These are phyloP conservation scores for Hydra vulgaris DNA, from an alignment of 30 jellyfish, hydroid and myxozoan genomes.

Conservation along the genomic window DNA sequence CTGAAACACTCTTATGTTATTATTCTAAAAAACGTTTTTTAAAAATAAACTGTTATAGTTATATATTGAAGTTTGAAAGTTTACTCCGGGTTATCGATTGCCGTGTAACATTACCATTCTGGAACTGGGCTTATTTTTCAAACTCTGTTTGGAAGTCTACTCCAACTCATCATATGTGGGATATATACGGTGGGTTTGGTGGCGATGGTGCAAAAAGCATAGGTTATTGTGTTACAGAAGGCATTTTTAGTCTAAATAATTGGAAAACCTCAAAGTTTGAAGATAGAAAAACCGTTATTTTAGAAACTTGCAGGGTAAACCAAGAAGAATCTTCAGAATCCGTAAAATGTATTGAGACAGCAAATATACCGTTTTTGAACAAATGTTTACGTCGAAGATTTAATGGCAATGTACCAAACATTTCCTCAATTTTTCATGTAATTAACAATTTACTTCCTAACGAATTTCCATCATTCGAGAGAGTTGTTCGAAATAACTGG, in stretches of 20 bases:
- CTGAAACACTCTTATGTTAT: too few relatives aligned
- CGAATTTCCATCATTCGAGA: conserved; percentile 35
- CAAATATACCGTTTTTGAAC: background rate
- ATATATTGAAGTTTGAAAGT: conserved; percentile 51
- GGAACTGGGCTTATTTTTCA: conserved; percentile 87
- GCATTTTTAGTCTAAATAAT: conserved; percentile 46
- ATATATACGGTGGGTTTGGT: conserved; percentile 47
- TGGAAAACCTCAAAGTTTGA: conserved; percentile 1
- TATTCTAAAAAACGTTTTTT: background rate
- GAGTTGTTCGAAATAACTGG: conserved; percentile 22
- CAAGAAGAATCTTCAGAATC: background rate
- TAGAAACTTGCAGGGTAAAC: background rate
- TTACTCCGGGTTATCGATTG: conserved; percentile 65
- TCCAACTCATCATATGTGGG: conserved; percentile 49
- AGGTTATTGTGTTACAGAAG: conserved; percentile 73
- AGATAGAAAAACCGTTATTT: background rate
- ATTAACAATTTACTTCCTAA: conserved; percentile 19
- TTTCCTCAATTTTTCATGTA: conserved; percentile 12
- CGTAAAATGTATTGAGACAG: background rate
- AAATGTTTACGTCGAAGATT: conserved; percentile 59
- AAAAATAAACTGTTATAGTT: conserved; percentile 22
- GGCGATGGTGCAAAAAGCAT: conserved; percentile 53
- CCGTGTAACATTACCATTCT: conserved; percentile 63
- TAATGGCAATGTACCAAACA: conserved; percentile 50
- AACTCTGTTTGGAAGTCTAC: conserved; percentile 45